These are phyloP conservation scores for Oostethus manadensis DNA, from an alignment of 2,113 vertebrate genomes.

Conservation along the genomic window DNA sequence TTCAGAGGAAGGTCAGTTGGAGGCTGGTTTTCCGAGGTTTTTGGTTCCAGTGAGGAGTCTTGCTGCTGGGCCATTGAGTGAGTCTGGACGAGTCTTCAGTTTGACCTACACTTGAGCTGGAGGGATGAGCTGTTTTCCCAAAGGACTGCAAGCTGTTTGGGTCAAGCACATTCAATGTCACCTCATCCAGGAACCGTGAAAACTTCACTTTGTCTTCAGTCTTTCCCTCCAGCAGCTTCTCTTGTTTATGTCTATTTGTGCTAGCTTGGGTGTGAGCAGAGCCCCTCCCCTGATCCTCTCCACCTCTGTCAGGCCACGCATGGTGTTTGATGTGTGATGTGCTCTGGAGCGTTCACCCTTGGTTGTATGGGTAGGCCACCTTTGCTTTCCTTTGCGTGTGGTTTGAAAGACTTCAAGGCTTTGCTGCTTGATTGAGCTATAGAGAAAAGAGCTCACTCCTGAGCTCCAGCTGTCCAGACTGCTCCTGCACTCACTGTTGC, in stretches of 20 bases:
- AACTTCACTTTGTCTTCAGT: conserved; percentile 77
- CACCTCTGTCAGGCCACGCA: conserved; percentile 11
- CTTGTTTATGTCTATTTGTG: conserved; percentile 35
- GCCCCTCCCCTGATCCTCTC: conserved; percentile 43
- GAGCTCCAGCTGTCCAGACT: conserved; percentile 42
- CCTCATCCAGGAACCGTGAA: conserved; percentile 85
- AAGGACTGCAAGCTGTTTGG: conserved; percentile 71
- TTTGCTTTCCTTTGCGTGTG: conserved; percentile 26
- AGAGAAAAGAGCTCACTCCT: conserved; percentile 41
- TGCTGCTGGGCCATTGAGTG: conserved; percentile 33
- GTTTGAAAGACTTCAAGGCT: conserved; percentile 52
- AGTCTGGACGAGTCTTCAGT: conserved; percentile 17
- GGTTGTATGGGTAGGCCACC: conserved; percentile 3
- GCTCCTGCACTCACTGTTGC: conserved; percentile 34
- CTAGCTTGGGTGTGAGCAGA: conserved; percentile 28
- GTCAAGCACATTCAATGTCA: conserved; percentile 76
- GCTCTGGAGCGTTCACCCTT: conserved; percentile 6
- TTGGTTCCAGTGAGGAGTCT: conserved; percentile 7
- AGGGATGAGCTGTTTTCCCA: conserved; percentile 35
- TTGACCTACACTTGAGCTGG: conserved; percentile 16
- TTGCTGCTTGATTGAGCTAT: conserved; percentile 60
- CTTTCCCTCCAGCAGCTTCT: conserved; percentile 60
- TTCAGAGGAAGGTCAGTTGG: conserved; percentile 41
- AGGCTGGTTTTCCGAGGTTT: conserved; percentile 26
- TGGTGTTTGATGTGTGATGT: conserved; percentile 3